These are phyloP conservation scores for Patella pellucida DNA, from an alignment of 2,888 invertebrate genomes.

Conservation along the genomic window DNA sequence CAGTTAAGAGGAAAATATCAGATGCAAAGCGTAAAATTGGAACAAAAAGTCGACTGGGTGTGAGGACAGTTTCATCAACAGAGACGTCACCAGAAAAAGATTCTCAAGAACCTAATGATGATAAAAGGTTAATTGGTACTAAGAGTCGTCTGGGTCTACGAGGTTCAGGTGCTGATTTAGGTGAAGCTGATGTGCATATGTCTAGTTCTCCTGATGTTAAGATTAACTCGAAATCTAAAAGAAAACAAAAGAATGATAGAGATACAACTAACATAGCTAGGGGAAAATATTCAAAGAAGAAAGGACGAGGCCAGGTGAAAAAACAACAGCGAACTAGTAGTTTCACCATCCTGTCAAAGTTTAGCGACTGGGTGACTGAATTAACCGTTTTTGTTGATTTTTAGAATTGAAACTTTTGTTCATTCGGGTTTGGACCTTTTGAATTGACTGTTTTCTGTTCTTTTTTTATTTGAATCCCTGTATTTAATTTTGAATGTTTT, in stretches of 20 bases:
- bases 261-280: neutral
- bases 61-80: slow-evolving; percentile 21
- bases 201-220: neutral
- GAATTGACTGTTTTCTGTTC: neutral
- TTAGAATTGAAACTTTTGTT: no score
- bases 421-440: no score
- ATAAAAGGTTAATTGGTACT: slow-evolving; percentile 33
- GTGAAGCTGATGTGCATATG: neutral
- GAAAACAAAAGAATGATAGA: neutral
- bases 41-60: slow-evolving; percentile 33
- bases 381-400: neutral
- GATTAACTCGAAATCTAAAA: slow-evolving; percentile 10
- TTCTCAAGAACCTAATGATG: slow-evolving; percentile 13
- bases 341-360: slow-evolving; percentile 15
- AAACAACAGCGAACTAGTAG: slow-evolving; percentile 13
- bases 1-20: neutral
- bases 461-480: neutral
- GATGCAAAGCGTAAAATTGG: slow-evolving; percentile 35
- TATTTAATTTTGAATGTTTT: neutral
- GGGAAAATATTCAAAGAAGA: no score
- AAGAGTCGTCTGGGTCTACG: slow-evolving; percentile 32
- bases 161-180: neutral
- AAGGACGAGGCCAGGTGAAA: neutral
- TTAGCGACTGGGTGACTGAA: neutral
- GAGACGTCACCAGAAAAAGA: slow-evolving; percentile 23